Evolutionary conservation across 2,888 invertebrate genomes (phyloP).

Genomic region (Oeneis ivallda): DNA sequence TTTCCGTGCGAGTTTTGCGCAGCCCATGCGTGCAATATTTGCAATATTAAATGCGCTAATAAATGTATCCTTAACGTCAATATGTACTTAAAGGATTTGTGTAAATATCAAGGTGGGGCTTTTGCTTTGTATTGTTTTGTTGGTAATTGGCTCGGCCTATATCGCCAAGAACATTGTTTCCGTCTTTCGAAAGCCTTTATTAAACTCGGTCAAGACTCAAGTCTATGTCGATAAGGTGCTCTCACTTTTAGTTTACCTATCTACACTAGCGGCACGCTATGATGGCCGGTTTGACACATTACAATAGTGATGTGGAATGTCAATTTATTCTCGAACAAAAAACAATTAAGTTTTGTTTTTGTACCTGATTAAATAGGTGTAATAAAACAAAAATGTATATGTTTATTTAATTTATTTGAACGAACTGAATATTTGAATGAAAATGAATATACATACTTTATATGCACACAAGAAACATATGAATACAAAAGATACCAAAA

Average conservation of each 20-base stretch:
- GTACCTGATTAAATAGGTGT: too few species aligned
- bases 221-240: slow-evolving; percentile 23
- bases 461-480: too few species aligned
- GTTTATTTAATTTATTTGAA: too few species aligned
- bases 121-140: slow-evolving; percentile 38
- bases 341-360: too few species aligned
- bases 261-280: too few species aligned
- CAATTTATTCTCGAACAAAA: too few species aligned
- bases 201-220: slow-evolving; percentile 35
- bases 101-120: slow-evolving; percentile 61
- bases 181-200: slow-evolving; percentile 41
- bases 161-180: slow-evolving; percentile 37
- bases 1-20: slow-evolving; percentile 10
- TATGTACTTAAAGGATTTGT: slow-evolving; percentile 44
- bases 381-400: too few species aligned
- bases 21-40: slow-evolving; percentile 12
- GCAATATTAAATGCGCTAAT: slow-evolving; percentile 32
- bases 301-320: too few species aligned
- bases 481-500: too few species aligned
- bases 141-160: slow-evolving; percentile 40
- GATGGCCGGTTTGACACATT: too few species aligned
- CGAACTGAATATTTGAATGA: too few species aligned
- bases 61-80: slow-evolving; percentile 33
- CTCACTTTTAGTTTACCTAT: slow-evolving; percentile 19
- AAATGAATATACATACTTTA: too few species aligned